Evolutionary conservation across 2,888 invertebrate species (phyloP), one percentile per base, ranked within the genome.

Genomic region (Ennomos fuscantarius): DNA sequence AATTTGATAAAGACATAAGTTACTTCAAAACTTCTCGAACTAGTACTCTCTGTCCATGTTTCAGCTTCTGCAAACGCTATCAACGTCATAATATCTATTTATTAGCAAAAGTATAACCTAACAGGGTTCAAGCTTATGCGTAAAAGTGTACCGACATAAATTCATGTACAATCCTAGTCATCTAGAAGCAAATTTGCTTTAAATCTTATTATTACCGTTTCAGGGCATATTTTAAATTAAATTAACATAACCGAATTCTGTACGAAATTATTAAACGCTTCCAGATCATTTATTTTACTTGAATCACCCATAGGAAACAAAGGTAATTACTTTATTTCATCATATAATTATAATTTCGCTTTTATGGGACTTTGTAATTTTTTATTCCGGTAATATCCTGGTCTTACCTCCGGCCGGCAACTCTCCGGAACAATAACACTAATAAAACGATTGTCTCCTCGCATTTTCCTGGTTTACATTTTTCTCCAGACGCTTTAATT

Each of bases 301-400:
- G 15, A 54, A 40, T 42, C 12, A 49, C 55, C 48, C 13, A 13
- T 13, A 55, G 44, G 55, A 44, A 43, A 49, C 49, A 33, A 39
- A 36, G 43, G 33, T 55, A 55, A 55, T 49, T 49, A 48, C 48
- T 48, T 55, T 11, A 55, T 55, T 48, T 44, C 40, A 44, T 42
- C 40, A 42, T 48, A 43, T 34, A 55, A 55, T 43, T 48, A 43
- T 34, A 55, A 55, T 43, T 48, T 13, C 37, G 42, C 31, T 41
- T 46, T 55, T 55, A 39, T 32, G 34, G 32, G 36, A 42, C 37
- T 48, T 48, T 34, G 39, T 31, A 39, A 35, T 11, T 49, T 55
- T 50, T 44, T 45, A 40, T 40, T 49, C 45, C 40, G 35, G 11
- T n/a, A 13, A 46, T 37, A 13, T 24, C 8, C 11, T 12, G 8